Base-by-base conservation (phyloP, 2,113 vertebrate genomes). In the Dasyornis broadbenti region DNA sequence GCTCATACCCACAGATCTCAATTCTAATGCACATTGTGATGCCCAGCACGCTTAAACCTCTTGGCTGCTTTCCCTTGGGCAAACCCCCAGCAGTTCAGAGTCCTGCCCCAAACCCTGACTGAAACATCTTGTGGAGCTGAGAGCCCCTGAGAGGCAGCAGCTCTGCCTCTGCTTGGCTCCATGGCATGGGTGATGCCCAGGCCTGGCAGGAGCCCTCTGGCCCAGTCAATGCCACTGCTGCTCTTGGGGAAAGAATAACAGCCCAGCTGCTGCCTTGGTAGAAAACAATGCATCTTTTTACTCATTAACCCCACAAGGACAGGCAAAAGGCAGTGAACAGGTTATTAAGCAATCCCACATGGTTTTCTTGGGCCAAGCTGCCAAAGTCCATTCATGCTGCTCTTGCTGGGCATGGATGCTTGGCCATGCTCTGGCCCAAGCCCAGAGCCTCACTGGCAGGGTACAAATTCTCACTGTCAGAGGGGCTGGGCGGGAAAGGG, bases 291-390 rank as follows among this genome's bases (percentile, higher is more conserved):
- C 42, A 31, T 56, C 89, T 33, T 49, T 91, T 96, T 96, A 97
- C 87, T 88, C 79, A 95, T 95, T 94, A 96, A 96, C 94, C 88
- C 78, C 3, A 20, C 86, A 73, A 97, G 92, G 92, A 81, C 39
- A 47, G 54, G 44, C 2, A 5, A 76, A 77, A 66, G 47, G 31
- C 66, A 15, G 11, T 42, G 35, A 78, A 60, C n/a, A 63, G 90
- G 47, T 63, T 90, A 49, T 90, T 89, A 80, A 94, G 91, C 63
- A 93, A 85, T 69, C 0, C 1, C 11, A 1, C 27, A 13, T 2
- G 6, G 65, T 69, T 89, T 84, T 37, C 80, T 85, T 45, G 21
- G 14, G 52, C 15, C 39, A 61, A 79, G 85, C 27, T 84, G 57
- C 49, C 56, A 4, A 90, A 96, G 92, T 86, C 64, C 35, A 5